Percentiles rank a stretch among this genome's conserved stretches.
phyloP scores from a whole-genome alignment of 2,797 vertebrate species.

The Rhynchotus rufescens region DNA sequence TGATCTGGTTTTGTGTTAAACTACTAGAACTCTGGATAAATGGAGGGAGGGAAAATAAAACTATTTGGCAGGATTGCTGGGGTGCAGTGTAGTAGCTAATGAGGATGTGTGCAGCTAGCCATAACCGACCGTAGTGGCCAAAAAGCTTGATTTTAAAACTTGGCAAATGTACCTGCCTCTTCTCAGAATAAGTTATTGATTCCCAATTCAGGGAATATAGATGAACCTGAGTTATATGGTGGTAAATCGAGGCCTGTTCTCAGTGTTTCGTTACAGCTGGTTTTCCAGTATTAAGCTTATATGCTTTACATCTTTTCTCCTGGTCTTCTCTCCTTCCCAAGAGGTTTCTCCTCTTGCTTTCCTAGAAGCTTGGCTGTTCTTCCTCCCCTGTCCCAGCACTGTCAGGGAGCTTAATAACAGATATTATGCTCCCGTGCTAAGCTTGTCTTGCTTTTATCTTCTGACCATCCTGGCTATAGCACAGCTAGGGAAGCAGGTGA shows the following conservation, averaged over 20 bases:
- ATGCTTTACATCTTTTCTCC: neutral
- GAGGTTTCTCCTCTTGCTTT: neutral
- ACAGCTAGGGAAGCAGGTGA: neutral
- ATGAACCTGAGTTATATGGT: neutral
- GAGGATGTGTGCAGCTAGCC: neutral
- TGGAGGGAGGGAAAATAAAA: neutral
- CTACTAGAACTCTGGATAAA: neutral
- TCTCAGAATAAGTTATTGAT: neutral
- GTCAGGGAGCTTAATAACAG: conserved; percentile 10
- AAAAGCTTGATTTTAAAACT: conserved; percentile 5
- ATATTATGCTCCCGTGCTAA: neutral
- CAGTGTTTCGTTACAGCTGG: neutral
- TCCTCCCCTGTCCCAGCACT: neutral
- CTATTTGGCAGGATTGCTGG: neutral
- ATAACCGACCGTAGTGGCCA: neutral
- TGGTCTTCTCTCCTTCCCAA: no score
- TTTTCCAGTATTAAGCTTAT: neutral
- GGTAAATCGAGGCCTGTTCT: neutral
- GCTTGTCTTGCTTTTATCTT: conserved; percentile 50
- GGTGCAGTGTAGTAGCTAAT: neutral
- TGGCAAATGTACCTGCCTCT: neutral
- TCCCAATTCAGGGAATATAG: neutral
- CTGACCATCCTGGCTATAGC: neutral
- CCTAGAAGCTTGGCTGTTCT: neutral
- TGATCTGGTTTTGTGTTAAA: neutral